Percentiles rank a stretch among this genome's conserved stretches.
Conservation (phyloP, 1,140 invertebrate species). For the Drosophila kanapiae region DNA sequence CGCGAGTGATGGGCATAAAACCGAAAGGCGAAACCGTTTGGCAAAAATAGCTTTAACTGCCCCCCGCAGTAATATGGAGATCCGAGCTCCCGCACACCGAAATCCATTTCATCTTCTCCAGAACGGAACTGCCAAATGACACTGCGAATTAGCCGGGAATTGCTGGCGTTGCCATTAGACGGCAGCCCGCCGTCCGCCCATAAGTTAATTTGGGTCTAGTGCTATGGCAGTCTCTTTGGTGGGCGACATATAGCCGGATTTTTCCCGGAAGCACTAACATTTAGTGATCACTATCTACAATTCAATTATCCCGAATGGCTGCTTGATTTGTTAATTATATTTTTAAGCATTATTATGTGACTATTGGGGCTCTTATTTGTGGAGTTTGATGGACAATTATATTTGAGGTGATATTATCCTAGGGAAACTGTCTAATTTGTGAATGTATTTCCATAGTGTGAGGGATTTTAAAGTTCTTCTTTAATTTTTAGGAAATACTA, state of each 20-base stretch:
- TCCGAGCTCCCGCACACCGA: conserved; percentile 7
- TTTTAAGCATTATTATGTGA: neutral
- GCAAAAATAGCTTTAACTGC: conserved; percentile 67
- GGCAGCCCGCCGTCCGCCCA: neutral
- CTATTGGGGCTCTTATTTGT: too few species aligned
- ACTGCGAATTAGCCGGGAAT: conserved; percentile 49
- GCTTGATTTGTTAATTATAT: neutral
- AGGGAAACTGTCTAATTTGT: too few species aligned
- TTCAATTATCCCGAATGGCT: conserved; percentile 9
- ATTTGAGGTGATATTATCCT: too few species aligned
- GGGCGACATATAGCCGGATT: neutral
- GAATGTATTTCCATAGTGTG: too few species aligned
- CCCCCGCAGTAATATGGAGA: conserved; percentile 16
- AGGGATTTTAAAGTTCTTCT: too few species aligned
- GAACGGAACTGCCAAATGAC: conserved; percentile 69
- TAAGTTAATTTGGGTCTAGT: conserved; percentile 23
- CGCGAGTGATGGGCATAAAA: conserved; percentile 51
- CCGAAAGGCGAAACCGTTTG: conserved; percentile 6
- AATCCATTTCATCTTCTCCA: conserved; percentile 32
- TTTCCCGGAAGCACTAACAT: conserved; percentile 20
- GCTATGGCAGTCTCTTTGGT: neutral
- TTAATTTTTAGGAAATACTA: too few species aligned
- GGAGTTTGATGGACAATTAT: too few species aligned
- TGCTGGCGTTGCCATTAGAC: conserved; percentile 19
- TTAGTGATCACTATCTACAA: conserved; percentile 8